These are phyloP conservation scores for Sebastiscus tertius DNA, from an alignment of 2,797 vertebrate genomes.

Conservation along the genomic window DNA sequence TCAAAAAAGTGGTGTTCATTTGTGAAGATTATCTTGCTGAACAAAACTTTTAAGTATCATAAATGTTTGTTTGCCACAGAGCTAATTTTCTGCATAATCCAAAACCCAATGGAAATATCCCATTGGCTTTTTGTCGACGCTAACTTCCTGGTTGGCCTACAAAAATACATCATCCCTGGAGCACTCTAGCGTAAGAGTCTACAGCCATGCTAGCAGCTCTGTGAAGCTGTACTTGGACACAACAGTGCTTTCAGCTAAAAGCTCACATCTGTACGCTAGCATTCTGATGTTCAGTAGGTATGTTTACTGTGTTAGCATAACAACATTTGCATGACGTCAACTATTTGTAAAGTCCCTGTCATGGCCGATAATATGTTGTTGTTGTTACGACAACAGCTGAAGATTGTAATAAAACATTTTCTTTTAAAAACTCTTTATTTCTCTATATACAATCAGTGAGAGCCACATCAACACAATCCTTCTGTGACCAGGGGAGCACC, in stretches of 20 bases:
- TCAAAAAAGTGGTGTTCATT: no score
- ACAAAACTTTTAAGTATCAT: no score
- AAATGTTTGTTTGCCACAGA: no score
- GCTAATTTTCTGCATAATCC: no score
- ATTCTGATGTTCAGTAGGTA: background rate
- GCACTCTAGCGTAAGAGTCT: background rate
- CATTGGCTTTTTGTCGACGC: no score
- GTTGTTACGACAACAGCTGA: background rate
- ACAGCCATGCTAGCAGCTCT: background rate
- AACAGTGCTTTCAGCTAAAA: background rate
- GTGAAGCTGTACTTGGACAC: background rate
- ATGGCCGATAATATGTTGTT: background rate
- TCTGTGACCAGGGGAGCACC: slow-evolving; percentile 66
- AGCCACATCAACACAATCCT: slow-evolving; percentile 56
- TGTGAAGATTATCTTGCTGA: no score
- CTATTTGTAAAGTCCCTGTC: background rate
- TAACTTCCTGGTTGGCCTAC: no score
- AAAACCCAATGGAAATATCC: no score
- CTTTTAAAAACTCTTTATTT: slow-evolving; percentile 77
- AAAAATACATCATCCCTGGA: no score
- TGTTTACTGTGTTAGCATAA: background rate
- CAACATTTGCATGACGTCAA: background rate
- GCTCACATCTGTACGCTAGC: background rate
- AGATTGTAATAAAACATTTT: slow-evolving; percentile 36
- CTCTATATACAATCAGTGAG: slow-evolving; percentile 79